These are phyloP conservation scores for Chironomus tepperi DNA, from an alignment of 1,140 invertebrate genomes.

Conservation along the genomic window DNA sequence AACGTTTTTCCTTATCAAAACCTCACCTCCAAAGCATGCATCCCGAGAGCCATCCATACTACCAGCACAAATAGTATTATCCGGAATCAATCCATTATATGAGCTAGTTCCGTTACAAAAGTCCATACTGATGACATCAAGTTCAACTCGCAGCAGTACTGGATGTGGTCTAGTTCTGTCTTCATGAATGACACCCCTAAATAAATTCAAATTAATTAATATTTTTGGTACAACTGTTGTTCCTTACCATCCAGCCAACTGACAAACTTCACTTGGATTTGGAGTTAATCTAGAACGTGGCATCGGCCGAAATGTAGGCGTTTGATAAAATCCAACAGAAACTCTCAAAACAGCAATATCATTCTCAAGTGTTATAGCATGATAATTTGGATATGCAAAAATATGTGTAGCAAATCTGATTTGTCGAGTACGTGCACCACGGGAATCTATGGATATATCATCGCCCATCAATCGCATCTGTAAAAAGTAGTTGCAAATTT, in stretches of 20 bases:
- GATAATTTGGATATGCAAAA: background rate
- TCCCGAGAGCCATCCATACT: background rate
- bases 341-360: background rate
- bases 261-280: background rate
- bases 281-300: background rate
- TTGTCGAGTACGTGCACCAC: background rate
- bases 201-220: too few relatives aligned
- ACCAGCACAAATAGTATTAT: background rate
- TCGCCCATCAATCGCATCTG: slow-evolving; percentile 9
- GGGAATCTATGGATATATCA: background rate
- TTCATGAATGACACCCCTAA: background rate
- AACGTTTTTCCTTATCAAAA: too few relatives aligned
- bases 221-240: background rate
- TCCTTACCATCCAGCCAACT: background rate
- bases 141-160: background rate
- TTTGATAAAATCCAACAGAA: background rate
- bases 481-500: slow-evolving; percentile 22
- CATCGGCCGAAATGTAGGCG: background rate
- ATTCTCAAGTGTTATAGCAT: background rate
- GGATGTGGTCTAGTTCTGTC: background rate
- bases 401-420: background rate
- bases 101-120: background rate
- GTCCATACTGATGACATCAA: background rate
- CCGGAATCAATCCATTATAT: background rate
- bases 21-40: background rate